Base-by-base conservation (phyloP, 2,888 invertebrate species). In the Xestoiulus laeticollis region DNA sequence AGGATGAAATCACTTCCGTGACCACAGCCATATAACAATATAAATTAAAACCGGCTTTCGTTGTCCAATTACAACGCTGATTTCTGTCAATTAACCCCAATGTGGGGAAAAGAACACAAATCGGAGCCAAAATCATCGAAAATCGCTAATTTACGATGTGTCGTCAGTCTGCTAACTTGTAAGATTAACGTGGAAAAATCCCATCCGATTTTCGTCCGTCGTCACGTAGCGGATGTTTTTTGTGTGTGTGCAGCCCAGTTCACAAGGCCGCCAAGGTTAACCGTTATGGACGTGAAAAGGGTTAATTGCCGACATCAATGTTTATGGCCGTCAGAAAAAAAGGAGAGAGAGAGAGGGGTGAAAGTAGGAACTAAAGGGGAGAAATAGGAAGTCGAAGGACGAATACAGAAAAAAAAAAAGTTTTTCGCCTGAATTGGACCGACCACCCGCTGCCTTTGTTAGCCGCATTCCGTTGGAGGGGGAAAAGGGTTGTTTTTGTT, bases 331-430 rank as follows among this genome's bases (percentile, higher is more conserved):
- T 26, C 26, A 1, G 48, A 26, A n/a, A 26, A 16, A 12, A 26
- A 26, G 26, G 68, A 12, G 68, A n/a, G 48, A 26, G 53, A 26
- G 48, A 12, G 68, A 26, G 26, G 68, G 26, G 68, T 68, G 26
- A 68, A 68, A 68, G 68, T 68, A 26, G 68, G 68, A 10, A 26
- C 68, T 26, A 68, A 68, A 68, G 68, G 68, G 68, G 48, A 26
- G 68, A n/a, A 68, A 68, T n/a, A 26, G 68, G 68, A 68, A 68
- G 68, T 59, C 19, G 59, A 68, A 68, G 68, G 68, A 3, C 68
- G 26, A 68, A 12, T 2, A 59, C n/a, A 22, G 5, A 43, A 14
- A 48, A 68, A 68, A 68, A 68, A 59, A 22, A 3, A 10, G 68
- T 68, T 68, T 68, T 68, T 68, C 26, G n/a, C 10, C n/a, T 26